phyloP scores from a whole-genome alignment of 37 sponge, comb jelly and placozoan genomes.

The Halisarca cf. caerulea region DNA sequence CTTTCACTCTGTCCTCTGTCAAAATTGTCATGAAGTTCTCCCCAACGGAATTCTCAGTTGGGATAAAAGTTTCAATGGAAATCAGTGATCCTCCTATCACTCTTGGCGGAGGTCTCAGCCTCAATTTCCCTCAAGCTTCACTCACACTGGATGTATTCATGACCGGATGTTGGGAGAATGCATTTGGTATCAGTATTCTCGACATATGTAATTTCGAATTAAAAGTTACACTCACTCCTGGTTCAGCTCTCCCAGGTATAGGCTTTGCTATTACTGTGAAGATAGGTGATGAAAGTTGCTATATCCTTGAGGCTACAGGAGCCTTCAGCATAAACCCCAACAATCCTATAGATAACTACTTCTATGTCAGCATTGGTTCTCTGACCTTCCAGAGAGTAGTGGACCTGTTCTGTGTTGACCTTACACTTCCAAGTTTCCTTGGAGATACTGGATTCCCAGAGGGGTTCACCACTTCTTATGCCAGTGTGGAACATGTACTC shows the following conservation, averaged over 20 bases:
- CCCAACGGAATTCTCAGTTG: not conserved
- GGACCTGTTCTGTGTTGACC: slow-evolving; percentile 21
- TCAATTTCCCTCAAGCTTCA: not conserved
- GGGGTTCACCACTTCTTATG: slow-evolving; percentile 25
- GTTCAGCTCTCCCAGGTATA: slow-evolving; percentile 25
- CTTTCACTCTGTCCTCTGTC: slow-evolving; percentile 2
- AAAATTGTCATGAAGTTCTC: not conserved
- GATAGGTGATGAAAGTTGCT: slow-evolving; percentile 18
- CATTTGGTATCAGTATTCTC: slow-evolving; percentile 20
- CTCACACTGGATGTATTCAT: slow-evolving; percentile 23
- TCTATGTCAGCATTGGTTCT: slow-evolving; percentile 21
- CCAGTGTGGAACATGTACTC: not conserved
- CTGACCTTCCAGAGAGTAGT: slow-evolving; percentile 22
- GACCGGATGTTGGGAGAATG: slow-evolving; percentile 34
- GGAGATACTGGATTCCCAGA: slow-evolving; percentile 45
- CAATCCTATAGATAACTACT: slow-evolving; percentile 28
- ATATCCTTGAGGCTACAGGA: not conserved
- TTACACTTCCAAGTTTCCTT: slow-evolving; percentile 19
- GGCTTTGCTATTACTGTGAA: slow-evolving; percentile 13
- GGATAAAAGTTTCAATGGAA: not conserved
- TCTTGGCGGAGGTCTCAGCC: not conserved
- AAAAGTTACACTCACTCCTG: slow-evolving; percentile 9
- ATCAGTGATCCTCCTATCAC: slow-evolving; percentile 17
- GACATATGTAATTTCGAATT: slow-evolving; percentile 20
- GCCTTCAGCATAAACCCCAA: slow-evolving; percentile 7